Base-by-base conservation (phyloP, 2,797 vertebrate species). In the Craterocephalus amniculus region DNA sequence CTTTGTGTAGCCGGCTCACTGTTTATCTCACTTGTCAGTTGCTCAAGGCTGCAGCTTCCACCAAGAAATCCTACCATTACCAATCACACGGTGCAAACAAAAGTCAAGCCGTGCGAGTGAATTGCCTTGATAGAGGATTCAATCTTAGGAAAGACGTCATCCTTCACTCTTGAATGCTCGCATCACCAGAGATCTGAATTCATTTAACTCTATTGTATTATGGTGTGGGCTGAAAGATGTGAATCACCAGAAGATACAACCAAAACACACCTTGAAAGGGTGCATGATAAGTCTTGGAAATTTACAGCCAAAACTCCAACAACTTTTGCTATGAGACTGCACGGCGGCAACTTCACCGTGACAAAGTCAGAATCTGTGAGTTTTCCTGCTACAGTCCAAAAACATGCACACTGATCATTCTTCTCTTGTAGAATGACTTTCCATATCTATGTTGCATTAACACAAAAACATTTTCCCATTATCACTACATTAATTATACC, bases 181-280 rank as follows among this genome's bases (percentile, higher is more conserved):
- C 7, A 72, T 80, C 20, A 29, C 35, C 0, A 1, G 14, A 38
- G 36, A 73, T 48, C 31, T 4, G 32, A 8, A 16, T 71, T 18
- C 5, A 55, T 58, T 68, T 22, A 67, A 31, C 18, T 45, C n/a
- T 5, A 8, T 52, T 83, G 35, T 74, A 35, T 1, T 70, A 24
- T n/a, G 31, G 57, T 60, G 66, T 60, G 57, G 57, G 57, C 57
- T 24, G 11, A 36, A 60, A 70, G 73, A 72, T 66, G 29, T 6
- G 54, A 64, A 79, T 83, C 31, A 8, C 67, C 4, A 52, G 40
- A 2, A 75, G 71, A 72, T 67, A 45, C 58, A 76, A 80, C 3
- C 0, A 7, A 63, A 80, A 55, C 66, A 58, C 12, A 43, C 11
- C 5, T n/a, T n/a, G 2, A 64, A 7, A 58, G 66, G 43, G 29